Evolutionary conservation across 2,797 vertebrate species (phyloP).

Genomic region (Gephyroberyx darwinii): DNA sequence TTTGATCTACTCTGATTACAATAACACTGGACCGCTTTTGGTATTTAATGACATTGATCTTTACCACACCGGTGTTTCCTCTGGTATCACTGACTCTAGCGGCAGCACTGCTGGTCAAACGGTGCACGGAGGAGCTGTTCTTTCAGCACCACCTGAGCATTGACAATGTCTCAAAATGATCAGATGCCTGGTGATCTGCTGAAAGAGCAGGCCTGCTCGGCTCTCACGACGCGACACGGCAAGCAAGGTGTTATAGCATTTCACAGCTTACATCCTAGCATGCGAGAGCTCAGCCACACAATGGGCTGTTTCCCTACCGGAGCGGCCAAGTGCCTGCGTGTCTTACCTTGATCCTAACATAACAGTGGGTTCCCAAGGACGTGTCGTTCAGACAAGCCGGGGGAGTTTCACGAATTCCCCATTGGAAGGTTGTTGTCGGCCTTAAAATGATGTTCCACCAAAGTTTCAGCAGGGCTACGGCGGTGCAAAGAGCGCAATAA

Average conservation of each 20-base stretch:
- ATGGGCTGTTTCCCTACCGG: background rate
- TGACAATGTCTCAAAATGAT: conserved; percentile 26
- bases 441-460: conserved; percentile 89
- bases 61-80: background rate
- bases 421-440: conserved; percentile 88
- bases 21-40: too few species aligned
- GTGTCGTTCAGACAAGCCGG: conserved; percentile 93
- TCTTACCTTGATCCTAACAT: conserved; percentile 95
- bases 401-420: conserved; percentile 86
- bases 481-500: conserved; percentile 88
- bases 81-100: background rate
- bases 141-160: conserved; percentile 73
- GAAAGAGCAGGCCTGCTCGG: conserved; percentile 51
- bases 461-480: conserved; percentile 90
- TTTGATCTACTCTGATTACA: too few species aligned
- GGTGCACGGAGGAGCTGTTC: conserved; percentile 64
- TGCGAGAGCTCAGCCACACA: conserved; percentile 18
- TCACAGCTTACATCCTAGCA: conserved; percentile 5
- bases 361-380: conserved; percentile 97
- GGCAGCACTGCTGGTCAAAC: background rate
- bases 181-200: conserved; percentile 26
- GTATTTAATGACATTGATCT: background rate
- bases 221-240: conserved; percentile 46
- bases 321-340: conserved; percentile 16
- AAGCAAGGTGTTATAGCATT: conserved; percentile 34